Evolutionary conservation across 2,888 invertebrate species (phyloP).

Genomic region (Nephrocerus scutellatus): DNA sequence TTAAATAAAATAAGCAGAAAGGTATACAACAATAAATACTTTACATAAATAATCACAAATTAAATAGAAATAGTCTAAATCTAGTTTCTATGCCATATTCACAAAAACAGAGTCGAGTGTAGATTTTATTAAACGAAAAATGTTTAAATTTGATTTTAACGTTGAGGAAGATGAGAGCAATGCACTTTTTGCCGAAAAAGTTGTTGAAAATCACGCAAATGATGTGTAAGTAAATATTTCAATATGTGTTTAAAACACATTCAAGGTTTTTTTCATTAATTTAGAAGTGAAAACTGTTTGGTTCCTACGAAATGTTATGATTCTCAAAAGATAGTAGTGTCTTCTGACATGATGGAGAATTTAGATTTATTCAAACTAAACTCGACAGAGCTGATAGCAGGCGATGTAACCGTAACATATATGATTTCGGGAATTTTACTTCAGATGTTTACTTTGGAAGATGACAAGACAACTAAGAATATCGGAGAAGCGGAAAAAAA

Average conservation of each 20-base stretch:
- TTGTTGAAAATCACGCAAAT: background rate
- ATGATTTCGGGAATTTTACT: constrained; percentile 35
- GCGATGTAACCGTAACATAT: constrained; percentile 26
- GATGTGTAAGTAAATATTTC: constrained; percentile 8
- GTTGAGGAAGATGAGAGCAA: constrained; percentile 24
- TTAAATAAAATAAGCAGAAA: too few species aligned
- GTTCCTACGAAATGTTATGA: constrained; percentile 29
- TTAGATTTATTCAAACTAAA: constrained; percentile 37
- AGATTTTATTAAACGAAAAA: constrained; percentile 26
- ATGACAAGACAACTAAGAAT: constrained; percentile 34
- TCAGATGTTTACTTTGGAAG: constrained; percentile 22
- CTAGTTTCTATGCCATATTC: constrained; percentile 18
- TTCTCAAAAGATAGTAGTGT: constrained; percentile 29
- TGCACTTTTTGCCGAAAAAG: constrained; percentile 11
- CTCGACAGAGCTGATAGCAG: constrained; percentile 28
- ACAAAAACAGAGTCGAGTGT: constrained; percentile 23
- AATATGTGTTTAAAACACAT: too few species aligned
- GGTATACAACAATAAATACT: background rate
- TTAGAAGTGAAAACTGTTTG: constrained; percentile 8
- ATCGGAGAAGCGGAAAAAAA: constrained; percentile 51
- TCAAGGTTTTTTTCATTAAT: background rate
- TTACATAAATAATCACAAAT: background rate
- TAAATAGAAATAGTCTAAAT: too few species aligned
- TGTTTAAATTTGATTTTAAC: constrained; percentile 43
- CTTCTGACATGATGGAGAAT: constrained; percentile 24